Conservation (phyloP, 2,888 invertebrate species). For the Strigamia transsilvanica region DNA sequence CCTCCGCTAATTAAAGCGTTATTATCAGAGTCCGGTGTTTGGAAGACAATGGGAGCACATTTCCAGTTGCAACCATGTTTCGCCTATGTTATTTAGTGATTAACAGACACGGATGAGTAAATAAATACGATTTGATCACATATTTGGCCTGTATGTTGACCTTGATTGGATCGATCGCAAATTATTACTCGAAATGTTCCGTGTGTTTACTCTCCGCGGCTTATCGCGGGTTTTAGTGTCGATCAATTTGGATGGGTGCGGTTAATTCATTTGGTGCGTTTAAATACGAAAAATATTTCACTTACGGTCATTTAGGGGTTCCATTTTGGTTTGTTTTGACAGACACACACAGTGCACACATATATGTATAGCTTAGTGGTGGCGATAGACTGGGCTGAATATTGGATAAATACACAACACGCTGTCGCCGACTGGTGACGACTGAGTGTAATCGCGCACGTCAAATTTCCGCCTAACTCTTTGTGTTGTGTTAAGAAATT, state of each 20-base stretch:
- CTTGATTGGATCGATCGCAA: background rate
- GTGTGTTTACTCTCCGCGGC: background rate
- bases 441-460: background rate
- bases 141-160: background rate
- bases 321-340: constrained; percentile 34
- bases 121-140: background rate
- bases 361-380: background rate
- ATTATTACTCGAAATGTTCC: background rate
- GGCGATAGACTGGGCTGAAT: background rate
- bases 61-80: background rate
- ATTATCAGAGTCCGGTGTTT: constrained; percentile 7
- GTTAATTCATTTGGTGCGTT: background rate
- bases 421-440: background rate
- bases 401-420: background rate
- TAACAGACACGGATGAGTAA: background rate
- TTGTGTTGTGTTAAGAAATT: background rate
- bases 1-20: background rate
- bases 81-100: background rate
- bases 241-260: background rate
- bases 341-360: background rate
- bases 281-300: background rate
- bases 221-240: background rate
- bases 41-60: background rate
- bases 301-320: constrained; percentile 7
- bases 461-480: background rate